phyloP scores from a whole-genome alignment of 2,113 vertebrate genomes.

The Bungarus multicinctus region DNA sequence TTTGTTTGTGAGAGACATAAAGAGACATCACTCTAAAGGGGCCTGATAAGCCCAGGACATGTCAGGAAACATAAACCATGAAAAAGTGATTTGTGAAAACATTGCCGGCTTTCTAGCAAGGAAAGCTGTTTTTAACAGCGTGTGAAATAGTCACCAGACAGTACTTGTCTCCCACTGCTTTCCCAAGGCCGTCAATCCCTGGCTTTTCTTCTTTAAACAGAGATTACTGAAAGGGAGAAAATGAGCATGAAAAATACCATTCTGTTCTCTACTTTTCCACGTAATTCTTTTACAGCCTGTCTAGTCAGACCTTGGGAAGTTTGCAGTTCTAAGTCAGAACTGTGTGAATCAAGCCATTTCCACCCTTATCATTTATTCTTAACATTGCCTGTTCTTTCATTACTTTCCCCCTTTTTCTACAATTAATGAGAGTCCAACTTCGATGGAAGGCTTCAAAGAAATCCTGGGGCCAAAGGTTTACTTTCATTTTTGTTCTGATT shows the following conservation, averaged over 20 bases:
- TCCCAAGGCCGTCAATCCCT: constrained; percentile 45
- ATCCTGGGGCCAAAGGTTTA: neutral
- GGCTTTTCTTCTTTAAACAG: constrained; percentile 50
- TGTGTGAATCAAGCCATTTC: neutral
- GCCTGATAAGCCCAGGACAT: neutral
- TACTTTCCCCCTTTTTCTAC: neutral
- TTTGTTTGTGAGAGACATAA: neutral
- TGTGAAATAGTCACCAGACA: constrained; percentile 14
- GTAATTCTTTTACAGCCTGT: constrained; percentile 38
- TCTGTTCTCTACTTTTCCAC: constrained; percentile 13
- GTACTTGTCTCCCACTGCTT: constrained; percentile 24
- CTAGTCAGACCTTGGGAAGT: constrained; percentile 34
- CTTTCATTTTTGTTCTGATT: neutral
- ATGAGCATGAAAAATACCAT: constrained; percentile 35
- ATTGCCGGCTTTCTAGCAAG: neutral
- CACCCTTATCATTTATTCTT: neutral
- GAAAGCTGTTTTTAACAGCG: neutral
- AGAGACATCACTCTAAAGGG: neutral
- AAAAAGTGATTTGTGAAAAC: neutral
- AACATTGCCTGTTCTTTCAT: neutral
- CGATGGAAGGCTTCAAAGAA: neutral
- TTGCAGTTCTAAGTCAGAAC: constrained; percentile 12
- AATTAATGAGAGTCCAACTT: neutral
- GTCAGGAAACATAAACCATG: neutral
- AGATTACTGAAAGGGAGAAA: constrained; percentile 51